Percentiles rank a stretch among this genome's conserved stretches.
Evolutionary conservation across 2,797 vertebrate species (phyloP).

Genomic region (Eospalax fontanierii): DNA sequence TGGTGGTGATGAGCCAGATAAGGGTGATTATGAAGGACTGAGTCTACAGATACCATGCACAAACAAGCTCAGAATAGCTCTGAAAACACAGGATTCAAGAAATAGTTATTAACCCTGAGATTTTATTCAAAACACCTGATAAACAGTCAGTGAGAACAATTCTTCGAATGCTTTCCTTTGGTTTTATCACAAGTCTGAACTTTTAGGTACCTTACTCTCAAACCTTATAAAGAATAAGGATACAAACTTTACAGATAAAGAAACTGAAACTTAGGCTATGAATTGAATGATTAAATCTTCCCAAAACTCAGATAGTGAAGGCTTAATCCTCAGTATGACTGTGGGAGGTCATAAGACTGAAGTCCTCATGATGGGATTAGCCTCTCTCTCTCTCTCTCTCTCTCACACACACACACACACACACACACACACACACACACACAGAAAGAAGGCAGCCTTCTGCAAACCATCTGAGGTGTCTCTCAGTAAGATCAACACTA

Average conservation of each 20-base stretch:
- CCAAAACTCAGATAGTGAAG: not conserved
- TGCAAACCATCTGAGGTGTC: not conserved
- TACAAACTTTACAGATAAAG: not conserved
- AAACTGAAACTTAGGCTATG: not conserved
- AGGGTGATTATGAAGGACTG: not conserved
- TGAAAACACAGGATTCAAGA: not conserved
- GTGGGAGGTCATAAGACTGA: not conserved
- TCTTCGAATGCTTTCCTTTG: conserved; percentile 53
- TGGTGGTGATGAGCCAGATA: not conserved
- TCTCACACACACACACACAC: no score
- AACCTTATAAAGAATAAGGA: not conserved
- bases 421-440: no score
- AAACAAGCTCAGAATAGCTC: not conserved
- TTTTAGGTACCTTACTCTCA: conserved; percentile 32
- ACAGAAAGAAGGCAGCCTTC: not conserved
- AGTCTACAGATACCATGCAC: not conserved
- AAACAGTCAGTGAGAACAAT: no score
- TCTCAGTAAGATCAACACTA: not conserved
- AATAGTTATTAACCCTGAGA: not conserved
- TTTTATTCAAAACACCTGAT: conserved; percentile 16
- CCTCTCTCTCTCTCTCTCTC: no score
- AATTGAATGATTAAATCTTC: not conserved
- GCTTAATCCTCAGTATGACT: not conserved
- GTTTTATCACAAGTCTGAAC: conserved; percentile 28
- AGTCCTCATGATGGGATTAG: not conserved